These are phyloP conservation scores for Pempheris klunzingeri DNA, from an alignment of 2,797 vertebrate species.

Conservation along the genomic window DNA sequence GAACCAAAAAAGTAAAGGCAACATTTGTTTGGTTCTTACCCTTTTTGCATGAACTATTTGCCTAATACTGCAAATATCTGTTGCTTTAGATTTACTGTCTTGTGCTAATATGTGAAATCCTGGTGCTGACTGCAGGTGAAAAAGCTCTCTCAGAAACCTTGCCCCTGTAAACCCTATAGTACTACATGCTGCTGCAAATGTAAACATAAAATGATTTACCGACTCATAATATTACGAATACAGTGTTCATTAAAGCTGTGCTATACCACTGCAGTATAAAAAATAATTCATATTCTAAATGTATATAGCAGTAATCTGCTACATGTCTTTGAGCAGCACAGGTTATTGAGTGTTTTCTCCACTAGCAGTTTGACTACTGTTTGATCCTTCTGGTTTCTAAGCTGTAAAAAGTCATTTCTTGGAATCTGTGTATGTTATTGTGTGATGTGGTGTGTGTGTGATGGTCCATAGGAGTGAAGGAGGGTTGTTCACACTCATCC, in stretches of 20 bases:
- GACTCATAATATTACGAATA: not conserved
- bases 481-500: constrained; percentile 54
- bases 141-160: not conserved
- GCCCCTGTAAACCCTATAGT: not conserved
- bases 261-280: not conserved
- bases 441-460: constrained; percentile 35
- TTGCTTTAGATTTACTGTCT: not conserved
- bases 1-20: too few species aligned
- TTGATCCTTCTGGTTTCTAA: constrained; percentile 4
- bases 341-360: constrained; percentile 10
- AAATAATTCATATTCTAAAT: too few species aligned
- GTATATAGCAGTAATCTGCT: constrained; percentile 6
- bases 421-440: not conserved
- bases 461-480: constrained; percentile 28
- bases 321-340: not conserved
- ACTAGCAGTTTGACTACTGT: not conserved
- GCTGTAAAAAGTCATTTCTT: constrained; percentile 15
- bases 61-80: not conserved
- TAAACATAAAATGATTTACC: not conserved
- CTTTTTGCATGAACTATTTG: not conserved
- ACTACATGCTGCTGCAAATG: not conserved
- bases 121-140: not conserved
- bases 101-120: not conserved
- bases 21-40: not conserved
- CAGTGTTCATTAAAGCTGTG: constrained; percentile 3